phyloP scores from a whole-genome alignment of 2,797 vertebrate species.

The Melanotaenia nigrans region DNA sequence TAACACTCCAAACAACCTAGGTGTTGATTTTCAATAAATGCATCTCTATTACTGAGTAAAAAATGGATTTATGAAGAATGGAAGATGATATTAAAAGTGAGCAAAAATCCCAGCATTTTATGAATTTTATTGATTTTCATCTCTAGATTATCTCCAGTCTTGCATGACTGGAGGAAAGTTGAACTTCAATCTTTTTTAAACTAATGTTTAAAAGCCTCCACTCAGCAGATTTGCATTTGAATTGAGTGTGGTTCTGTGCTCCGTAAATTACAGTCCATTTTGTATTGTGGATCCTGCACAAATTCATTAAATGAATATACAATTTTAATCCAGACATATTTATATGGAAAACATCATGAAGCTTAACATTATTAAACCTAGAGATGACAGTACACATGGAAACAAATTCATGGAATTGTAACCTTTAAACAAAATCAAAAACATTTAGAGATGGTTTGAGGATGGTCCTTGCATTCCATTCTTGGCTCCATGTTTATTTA shows the following conservation, averaged over 20 bases:
- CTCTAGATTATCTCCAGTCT: conserved; percentile 50
- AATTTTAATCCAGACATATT: conserved; percentile 41
- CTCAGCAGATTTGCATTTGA: conserved; percentile 73
- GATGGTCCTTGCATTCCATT: conserved; percentile 8
- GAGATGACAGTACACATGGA: conserved; percentile 25
- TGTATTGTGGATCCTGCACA: conserved; percentile 15
- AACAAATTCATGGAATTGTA: conserved; percentile 18
- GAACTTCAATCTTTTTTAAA: conserved; percentile 55
- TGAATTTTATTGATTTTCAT: conserved; percentile 45
- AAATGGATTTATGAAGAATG: conserved; percentile 14
- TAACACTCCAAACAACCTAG: conserved; percentile 17
- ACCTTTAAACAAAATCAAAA: conserved; percentile 32
- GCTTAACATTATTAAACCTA: conserved; percentile 23
- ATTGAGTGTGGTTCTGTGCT: conserved; percentile 46
- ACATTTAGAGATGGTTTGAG: conserved; percentile 19
- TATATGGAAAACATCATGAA: conserved; percentile 36
- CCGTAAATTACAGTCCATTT: conserved; percentile 41
- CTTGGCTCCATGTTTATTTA: conserved; percentile 8
- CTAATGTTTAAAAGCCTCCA: conserved; percentile 59
- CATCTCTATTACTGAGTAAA: conserved; percentile 22
- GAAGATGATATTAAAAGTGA: conserved; percentile 26
- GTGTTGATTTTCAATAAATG: conserved; percentile 42
- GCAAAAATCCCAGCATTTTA: conserved; percentile 23
- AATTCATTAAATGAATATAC: conserved; percentile 40
- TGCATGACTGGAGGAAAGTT: conserved; percentile 54